Conservation (phyloP, 2,113 vertebrate species). For the Alouatta palliata region DNA sequence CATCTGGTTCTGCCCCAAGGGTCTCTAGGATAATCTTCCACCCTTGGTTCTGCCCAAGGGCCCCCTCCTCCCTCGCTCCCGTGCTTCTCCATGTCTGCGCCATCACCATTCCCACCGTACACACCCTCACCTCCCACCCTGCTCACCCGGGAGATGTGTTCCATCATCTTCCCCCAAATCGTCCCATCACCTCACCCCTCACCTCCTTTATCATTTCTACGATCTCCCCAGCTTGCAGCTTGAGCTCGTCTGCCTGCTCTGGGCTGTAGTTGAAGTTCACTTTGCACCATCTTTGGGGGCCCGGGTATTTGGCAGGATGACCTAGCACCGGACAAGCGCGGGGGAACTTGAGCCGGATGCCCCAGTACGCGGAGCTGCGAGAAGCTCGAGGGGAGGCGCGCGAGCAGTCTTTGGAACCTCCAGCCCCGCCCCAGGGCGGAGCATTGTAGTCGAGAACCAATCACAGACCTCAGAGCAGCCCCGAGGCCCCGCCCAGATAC, state of each 20-base stretch:
- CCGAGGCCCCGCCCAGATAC: constrained; percentile 28
- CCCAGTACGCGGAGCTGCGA: not conserved
- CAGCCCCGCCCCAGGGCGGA: constrained; percentile 32
- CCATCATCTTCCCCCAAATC: not conserved
- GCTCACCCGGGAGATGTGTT: too few species aligned
- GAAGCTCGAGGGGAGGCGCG: accelerated
- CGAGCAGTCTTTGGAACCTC: accelerated
- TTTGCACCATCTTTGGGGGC: constrained; percentile 85
- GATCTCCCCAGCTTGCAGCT: constrained; percentile 86
- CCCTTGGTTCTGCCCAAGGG: not conserved
- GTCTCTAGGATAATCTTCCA: not conserved
- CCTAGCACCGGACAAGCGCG: not conserved
- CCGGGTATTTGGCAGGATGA: not conserved
- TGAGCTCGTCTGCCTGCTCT: constrained; percentile 86
- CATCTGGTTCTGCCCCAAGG: constrained; percentile 36
- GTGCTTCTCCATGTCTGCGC: not conserved
- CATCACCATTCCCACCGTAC: not conserved
- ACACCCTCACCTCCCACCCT: not conserved
- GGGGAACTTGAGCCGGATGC: accelerated
- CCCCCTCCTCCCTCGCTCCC: not conserved
- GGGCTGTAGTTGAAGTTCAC: constrained; percentile 85
- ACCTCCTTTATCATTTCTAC: constrained; percentile 91
- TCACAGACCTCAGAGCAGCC: not conserved
- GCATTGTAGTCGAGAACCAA: constrained; percentile 66
- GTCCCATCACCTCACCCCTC: not conserved